These are phyloP conservation scores for Tetrax tetrax DNA, from an alignment of 2,113 vertebrate species.

Conservation along the genomic window DNA sequence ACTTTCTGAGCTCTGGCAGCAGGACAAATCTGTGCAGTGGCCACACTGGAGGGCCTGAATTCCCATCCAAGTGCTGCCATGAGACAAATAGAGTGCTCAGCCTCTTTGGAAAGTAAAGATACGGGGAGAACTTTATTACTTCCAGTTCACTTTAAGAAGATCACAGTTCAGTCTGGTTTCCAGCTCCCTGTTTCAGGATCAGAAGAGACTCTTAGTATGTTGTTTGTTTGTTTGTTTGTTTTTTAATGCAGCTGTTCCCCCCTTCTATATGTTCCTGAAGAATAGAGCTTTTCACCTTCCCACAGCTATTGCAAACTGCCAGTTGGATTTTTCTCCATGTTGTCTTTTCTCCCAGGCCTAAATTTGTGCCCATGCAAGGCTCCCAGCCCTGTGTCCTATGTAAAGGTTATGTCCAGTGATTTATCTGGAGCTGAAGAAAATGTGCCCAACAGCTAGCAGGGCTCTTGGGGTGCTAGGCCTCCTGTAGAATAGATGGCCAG, in stretches of 20 bases:
- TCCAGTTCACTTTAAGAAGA: not conserved
- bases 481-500: not conserved
- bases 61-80: not conserved
- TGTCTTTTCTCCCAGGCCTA: not conserved
- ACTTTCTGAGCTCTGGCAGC: not conserved
- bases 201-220: not conserved
- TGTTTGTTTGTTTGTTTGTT: too few species aligned
- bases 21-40: not conserved
- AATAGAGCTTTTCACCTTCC: not conserved
- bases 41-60: not conserved
- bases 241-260: not conserved
- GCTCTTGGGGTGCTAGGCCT: not conserved
- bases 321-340: not conserved
- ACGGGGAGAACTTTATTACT: not conserved
- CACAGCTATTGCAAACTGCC: not conserved
- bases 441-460: not conserved
- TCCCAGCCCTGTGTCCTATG: not conserved
- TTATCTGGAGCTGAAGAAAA: not conserved
- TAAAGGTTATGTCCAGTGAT: not conserved
- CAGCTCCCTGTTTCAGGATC: not conserved
- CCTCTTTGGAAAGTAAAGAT: not conserved
- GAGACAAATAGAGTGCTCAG: not conserved
- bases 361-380: not conserved
- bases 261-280: not conserved
- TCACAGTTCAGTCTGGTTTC: not conserved